A percentile compares a stretch with the other conserved stretches of the same genome.
Evolutionary conservation across 2,113 vertebrate genomes (phyloP).

Genomic region (Rutilus rutilus): DNA sequence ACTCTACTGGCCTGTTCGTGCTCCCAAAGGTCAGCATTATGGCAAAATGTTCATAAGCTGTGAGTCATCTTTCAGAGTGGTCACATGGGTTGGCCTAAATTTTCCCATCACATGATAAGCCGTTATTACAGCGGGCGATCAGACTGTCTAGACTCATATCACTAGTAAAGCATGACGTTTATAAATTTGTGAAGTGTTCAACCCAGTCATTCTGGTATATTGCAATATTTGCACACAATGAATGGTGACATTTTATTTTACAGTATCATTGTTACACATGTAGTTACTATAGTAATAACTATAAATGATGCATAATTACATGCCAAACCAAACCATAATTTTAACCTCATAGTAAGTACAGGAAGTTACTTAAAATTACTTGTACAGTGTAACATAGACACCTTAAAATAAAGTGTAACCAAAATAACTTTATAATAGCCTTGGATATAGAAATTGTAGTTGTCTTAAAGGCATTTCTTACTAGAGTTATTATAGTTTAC

Average conservation of each 20-base stretch:
- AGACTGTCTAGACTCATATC: constrained; percentile 13
- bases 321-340: no score
- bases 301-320: no score
- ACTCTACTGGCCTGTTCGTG: constrained; percentile 42
- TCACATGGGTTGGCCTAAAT: constrained; percentile 28
- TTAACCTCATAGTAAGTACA: no score
- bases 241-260: no score
- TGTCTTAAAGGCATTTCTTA: not conserved
- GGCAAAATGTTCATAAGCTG: constrained; percentile 58
- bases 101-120: constrained; percentile 64
- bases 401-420: no score
- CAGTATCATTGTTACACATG: no score
- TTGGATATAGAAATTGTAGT: not conserved
- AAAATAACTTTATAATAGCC: not conserved
- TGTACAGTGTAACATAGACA: no score
- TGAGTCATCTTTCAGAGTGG: constrained; percentile 51
- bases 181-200: not conserved
- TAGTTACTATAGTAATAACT: no score
- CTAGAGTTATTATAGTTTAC: not conserved
- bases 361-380: no score
- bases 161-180: not conserved
- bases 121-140: constrained; percentile 32
- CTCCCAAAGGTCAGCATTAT: constrained; percentile 45
- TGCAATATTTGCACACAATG: not conserved
- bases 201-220: no score